A percentile compares a stretch with the other conserved stretches of the same genome.
phyloP scores from a whole-genome alignment of 92 coral and sea anemone species.

The Parazoanthus atlanticus region DNA sequence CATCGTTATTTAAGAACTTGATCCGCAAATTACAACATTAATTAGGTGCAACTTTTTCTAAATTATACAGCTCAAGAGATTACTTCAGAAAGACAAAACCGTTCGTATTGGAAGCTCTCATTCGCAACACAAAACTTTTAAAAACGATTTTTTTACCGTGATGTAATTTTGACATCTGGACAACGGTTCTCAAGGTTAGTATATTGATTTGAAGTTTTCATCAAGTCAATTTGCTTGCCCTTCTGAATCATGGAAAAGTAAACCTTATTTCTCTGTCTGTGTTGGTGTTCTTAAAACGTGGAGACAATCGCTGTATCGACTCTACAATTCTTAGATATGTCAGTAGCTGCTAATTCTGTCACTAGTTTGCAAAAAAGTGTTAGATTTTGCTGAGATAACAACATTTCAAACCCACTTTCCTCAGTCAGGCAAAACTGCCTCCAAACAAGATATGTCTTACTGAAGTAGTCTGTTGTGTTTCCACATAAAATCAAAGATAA shows the following conservation, averaged over 20 bases:
- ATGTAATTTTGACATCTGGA: not conserved
- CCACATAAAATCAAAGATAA: conserved; percentile 21
- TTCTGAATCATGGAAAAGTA: no score
- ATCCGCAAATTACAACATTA: not conserved
- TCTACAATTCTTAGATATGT: not conserved
- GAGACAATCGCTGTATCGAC: not conserved
- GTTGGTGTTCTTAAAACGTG: no score
- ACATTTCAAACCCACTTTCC: not conserved
- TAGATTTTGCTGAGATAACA: not conserved
- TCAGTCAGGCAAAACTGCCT: no score
- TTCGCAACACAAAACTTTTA: no score
- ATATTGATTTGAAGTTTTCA: not conserved
- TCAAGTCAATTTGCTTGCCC: no score
- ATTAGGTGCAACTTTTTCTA: not conserved
- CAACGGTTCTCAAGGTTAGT: not conserved
- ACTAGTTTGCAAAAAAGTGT: no score
- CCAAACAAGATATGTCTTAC: not conserved
- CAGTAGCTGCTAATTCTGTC: not conserved
- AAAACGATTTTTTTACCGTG: not conserved
- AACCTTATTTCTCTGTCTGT: no score
- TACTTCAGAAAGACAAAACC: conserved; percentile 2
- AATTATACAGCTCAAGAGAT: not conserved
- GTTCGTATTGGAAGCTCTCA: not conserved
- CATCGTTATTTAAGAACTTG: not conserved
- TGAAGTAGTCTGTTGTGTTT: not conserved